Evolutionary conservation across 1,140 invertebrate species (phyloP).

Genomic region (Zelostemma sp.): DNA sequence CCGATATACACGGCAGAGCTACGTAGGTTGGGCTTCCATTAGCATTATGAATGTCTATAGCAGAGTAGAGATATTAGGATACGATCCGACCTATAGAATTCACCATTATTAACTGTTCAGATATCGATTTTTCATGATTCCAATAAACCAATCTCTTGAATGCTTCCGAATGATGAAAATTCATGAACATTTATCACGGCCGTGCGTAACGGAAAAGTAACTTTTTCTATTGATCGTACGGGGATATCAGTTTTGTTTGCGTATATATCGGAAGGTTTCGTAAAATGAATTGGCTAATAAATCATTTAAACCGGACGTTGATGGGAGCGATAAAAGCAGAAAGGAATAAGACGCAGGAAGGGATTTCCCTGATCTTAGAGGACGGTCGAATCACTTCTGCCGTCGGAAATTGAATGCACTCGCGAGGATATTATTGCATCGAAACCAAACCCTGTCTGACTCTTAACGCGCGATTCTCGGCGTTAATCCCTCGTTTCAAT

Average conservation of each 20-base stretch:
- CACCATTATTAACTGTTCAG: slow-evolving; percentile 34
- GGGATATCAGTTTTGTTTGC: slow-evolving; percentile 24
- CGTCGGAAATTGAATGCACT: slow-evolving; percentile 54
- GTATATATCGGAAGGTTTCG: slow-evolving; percentile 28
- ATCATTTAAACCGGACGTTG: slow-evolving; percentile 39
- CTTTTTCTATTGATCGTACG: too few species aligned
- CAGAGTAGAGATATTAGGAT: slow-evolving; percentile 29
- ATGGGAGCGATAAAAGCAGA: slow-evolving; percentile 33
- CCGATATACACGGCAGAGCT: slow-evolving; percentile 35
- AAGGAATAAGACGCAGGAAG: slow-evolving; percentile 35
- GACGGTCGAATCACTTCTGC: slow-evolving; percentile 45
- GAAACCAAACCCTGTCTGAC: slow-evolving; percentile 51
- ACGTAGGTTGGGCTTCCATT: slow-evolving; percentile 39
- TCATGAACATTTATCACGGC: too few species aligned
- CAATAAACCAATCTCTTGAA: neutral
- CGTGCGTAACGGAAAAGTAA: too few species aligned
- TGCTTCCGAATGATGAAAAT: neutral
- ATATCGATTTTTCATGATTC: slow-evolving; percentile 29
- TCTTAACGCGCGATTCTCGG: slow-evolving; percentile 48
- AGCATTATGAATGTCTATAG: slow-evolving; percentile 38
- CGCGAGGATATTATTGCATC: slow-evolving; percentile 53
- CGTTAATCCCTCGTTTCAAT: slow-evolving; percentile 53
- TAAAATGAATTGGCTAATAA: slow-evolving; percentile 35
- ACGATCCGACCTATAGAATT: slow-evolving; percentile 18
- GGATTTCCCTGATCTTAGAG: slow-evolving; percentile 46